Base-by-base conservation (phyloP, 2,888 invertebrate genomes). In the Nycteola revayana region DNA sequence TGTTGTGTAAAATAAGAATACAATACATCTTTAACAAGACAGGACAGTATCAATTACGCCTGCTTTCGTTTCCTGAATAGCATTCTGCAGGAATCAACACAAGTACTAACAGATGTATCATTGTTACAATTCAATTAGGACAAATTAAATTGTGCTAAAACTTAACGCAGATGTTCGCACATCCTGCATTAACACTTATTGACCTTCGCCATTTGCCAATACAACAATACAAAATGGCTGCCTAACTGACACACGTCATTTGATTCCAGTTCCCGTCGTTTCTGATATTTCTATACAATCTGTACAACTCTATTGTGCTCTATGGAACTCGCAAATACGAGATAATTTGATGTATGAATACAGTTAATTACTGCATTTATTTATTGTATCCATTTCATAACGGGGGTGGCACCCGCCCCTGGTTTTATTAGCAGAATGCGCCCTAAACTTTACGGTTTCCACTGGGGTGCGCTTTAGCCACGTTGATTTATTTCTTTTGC, bases 321-420 rank as follows among this genome's bases (percentile, higher is more conserved):
- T 64, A 50, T 62, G 65, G 60, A 63, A 55, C 56, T 53, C 43
- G 64, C 60, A 67, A 75, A 73, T 69, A 64, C 70, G 66, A 67
- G 70, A 73, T 79, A 77, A 82, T 83, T 84, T 76, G 77, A 70
- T 76, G 65, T 73, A 80, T 86, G 84, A 85, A 85, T 85, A 66
- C 69, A 70, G 71, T 73, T 85, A 85, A 86, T 85, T 84, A 83
- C 66, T 62, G 67, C 73, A 71, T 83, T 81, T 81, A 84, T 83
- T 81, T 84, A 82, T 83, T 83, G 83, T 84, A 80, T 81, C 79
- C 81, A 73, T 84, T 79, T 76, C 82, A 69, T 66, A 70, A 45
- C 57, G 45, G 63, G 69, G 66, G 60, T 49, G 49, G 63, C 44
- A 45, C 56, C 60, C 62, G 66, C 74, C 75, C 76, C 70, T 63